Evolutionary conservation across 1,140 invertebrate species (phyloP), one percentile per base, ranked within the genome.

Genomic region (Drosophila melanogaster): DNA sequence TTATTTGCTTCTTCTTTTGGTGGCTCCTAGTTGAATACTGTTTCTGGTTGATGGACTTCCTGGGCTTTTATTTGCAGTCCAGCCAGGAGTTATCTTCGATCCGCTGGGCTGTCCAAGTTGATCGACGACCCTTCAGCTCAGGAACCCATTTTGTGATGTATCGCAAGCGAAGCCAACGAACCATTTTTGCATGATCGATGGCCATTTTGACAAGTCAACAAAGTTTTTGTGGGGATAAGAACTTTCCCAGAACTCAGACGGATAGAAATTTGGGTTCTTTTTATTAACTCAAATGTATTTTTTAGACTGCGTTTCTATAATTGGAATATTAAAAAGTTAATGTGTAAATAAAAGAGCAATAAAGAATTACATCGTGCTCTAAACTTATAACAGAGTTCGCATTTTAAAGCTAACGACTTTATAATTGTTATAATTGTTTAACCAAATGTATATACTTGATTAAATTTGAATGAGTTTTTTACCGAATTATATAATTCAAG

Each of bases 111-210:
- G 37, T 50, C 37, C 43, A 30, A 49, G 0, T 62, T 74, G 71
- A 74, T 74, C 71, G 71, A 74, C 33, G 71, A 74, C 37, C 33
- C 37, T 41, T 73, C 71, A 46, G 10, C 11, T 8, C 15, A 26
- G 12, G 40, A 67, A 47, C 43, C 30, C 19, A 51, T 30, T 49
- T 17, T 19, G 38, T 74, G 71, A 74, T 74, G 22, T n/a, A 74
- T 74, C 44, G 70, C 22, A 15, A 35, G 43, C 15, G 26, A 46
- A 69, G 14, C 15, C 22, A 65, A 26, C 24, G 0, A 38, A 38
- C 59, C 8, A 33, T 62, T 62, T 74, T 26, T 47, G 69, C 71
- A 74, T 74, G 71, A 74, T 74, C 71, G 69, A 74, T 74, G 43
- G 43, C 6, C 10, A 4, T 11, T 26, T 38, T 22, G 7, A 26